A percentile compares a stretch with the other conserved stretches of the same genome.
These are phyloP conservation scores for Pachycephala philippinensis DNA, from an alignment of 2,113 vertebrate species.

Conservation along the genomic window DNA sequence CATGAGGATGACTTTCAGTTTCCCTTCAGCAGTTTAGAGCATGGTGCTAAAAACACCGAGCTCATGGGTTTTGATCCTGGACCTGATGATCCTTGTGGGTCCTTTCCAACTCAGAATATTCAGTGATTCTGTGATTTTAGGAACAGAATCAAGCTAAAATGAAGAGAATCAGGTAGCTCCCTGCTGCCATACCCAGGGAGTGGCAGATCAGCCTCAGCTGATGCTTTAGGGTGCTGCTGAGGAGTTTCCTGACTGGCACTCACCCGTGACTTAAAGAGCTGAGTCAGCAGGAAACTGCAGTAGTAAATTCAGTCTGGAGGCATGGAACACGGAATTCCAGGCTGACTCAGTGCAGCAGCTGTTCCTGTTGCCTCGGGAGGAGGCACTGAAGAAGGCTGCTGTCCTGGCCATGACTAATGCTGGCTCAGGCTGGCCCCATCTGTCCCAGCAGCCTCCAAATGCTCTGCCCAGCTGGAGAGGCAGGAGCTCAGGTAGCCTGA, in stretches of 20 bases:
- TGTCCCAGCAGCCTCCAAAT: not conserved
- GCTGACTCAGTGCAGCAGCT: not conserved
- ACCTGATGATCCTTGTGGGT: not conserved
- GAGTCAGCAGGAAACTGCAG: not conserved
- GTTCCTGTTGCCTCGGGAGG: not conserved
- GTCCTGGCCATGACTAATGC: not conserved
- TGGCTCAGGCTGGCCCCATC: not conserved
- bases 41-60: not conserved
- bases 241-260: not conserved
- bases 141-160: not conserved
- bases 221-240: not conserved
- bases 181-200: not conserved
- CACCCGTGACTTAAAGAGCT: not conserved
- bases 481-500: not conserved
- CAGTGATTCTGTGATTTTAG: not conserved
- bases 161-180: not conserved
- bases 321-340: not conserved
- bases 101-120: not conserved
- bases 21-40: not conserved
- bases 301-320: not conserved
- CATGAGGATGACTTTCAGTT: not conserved
- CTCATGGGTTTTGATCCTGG: not conserved
- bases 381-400: not conserved
- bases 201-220: not conserved
- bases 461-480: not conserved